Evolutionary conservation across 2,888 invertebrate species (phyloP), one percentile per base, ranked within the genome.

Genomic region (Chirona hameri): DNA sequence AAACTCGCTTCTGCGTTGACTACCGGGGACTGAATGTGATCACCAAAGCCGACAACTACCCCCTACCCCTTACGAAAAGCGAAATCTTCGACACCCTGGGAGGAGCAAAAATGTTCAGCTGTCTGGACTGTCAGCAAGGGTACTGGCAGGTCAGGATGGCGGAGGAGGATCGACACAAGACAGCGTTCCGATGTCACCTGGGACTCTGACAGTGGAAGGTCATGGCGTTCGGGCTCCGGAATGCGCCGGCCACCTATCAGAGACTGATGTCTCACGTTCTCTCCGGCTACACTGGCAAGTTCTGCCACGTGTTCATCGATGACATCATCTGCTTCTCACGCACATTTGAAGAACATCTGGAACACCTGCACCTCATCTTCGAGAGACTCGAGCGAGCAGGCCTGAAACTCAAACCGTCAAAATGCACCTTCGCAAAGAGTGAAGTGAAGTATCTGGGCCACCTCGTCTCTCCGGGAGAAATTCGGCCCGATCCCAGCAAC

Each of bases 1-100:
- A 72, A 18, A 72, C 21, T 1, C 72, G 31, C 10, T 72, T 72
- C 72, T 72, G 72, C 15, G 9, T 72, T 4, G 72, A 72, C 72
- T 72, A 72, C 31, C 14, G 72, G 18, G 72, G 18, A 0, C 29
- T 72, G 24, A 72, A 72, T 9, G 31, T 14, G 1, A 15, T 72
- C 69, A 69, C 69, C 27, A 69, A 29, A 29, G 4, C 27, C 0
- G 27, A 69, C 29, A 12, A 12, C 27, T 31, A 72, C 31, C 72
- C 31, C 24, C 31, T 72, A 3, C 72, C 72, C 0, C 31, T 72
- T 1, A 31, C 31, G 1, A 31, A 21, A 18, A 31, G 18, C 5
- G 72, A 72, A 29, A 72, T 72, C 72, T 31, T 72, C 18, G 72
- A 72, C 31, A 72, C 31, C 18, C 31, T 72, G 72, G 72, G 72